Conservation (phyloP, 2,113 vertebrate genomes). For the Rhipidura dahli region DNA sequence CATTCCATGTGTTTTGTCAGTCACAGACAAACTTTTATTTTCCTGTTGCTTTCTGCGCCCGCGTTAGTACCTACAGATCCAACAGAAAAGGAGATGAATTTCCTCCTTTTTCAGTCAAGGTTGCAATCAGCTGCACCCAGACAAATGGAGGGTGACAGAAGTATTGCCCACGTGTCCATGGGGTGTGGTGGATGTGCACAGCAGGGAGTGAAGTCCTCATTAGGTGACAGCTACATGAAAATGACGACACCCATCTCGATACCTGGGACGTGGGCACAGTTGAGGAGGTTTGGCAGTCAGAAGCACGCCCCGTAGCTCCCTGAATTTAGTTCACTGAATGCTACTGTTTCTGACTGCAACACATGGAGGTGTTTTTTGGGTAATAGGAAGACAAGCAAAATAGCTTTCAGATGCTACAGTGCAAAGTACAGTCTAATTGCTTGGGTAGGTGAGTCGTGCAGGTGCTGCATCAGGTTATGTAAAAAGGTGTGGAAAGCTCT, state of each 20-base stretch:
- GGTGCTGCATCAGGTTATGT: neutral
- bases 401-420: neutral
- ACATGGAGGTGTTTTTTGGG: neutral
- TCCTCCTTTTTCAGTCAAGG: neutral
- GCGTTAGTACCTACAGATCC: neutral
- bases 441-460: neutral
- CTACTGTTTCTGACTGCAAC: rapidly evolving
- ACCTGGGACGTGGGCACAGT: rapidly evolving
- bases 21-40: neutral
- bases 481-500: neutral
- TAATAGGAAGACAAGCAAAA: neutral
- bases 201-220: neutral
- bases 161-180: neutral
- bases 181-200: neutral
- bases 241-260: neutral
- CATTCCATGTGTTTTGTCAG: neutral
- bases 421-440: neutral
- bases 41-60: neutral
- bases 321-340: neutral
- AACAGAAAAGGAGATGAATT: neutral
- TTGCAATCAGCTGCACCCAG: neutral
- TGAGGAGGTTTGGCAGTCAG: neutral
- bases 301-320: neutral
- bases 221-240: neutral
- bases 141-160: neutral